Evolutionary conservation across 2,113 vertebrate species (phyloP).

Genomic region (Leucosticte australis): DNA sequence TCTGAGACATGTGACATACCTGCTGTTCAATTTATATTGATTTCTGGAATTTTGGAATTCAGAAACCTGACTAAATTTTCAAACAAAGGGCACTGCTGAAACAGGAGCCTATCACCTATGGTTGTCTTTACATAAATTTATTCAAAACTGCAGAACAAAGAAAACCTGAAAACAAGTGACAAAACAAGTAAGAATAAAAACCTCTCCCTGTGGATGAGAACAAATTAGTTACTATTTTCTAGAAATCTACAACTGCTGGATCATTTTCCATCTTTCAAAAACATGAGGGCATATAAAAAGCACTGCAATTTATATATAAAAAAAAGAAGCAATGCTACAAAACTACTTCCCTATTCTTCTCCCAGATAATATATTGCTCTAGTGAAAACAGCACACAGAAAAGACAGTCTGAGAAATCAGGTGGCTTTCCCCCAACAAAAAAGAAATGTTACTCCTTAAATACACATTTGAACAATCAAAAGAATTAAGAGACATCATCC

Average conservation of each 20-base stretch:
- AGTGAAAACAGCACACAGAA: neutral
- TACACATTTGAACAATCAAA: neutral
- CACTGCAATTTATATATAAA: neutral
- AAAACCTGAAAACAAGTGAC: neutral
- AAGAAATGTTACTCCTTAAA: neutral
- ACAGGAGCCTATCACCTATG: rapidly evolving
- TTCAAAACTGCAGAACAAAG: neutral
- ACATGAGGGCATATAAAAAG: neutral
- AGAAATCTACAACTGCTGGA: neutral
- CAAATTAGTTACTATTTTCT: neutral
- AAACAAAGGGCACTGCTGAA: neutral
- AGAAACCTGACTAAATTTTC: neutral
- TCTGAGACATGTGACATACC: neutral
- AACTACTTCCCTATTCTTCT: neutral
- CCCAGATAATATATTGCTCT: neutral
- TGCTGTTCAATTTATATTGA: neutral
- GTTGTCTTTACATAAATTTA: neutral
- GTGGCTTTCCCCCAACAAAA: rapidly evolving
- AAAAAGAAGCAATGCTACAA: neutral
- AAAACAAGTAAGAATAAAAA: neutral
- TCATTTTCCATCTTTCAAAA: neutral
- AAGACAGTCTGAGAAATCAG: neutral
- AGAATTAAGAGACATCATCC: neutral
- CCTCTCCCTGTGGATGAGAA: neutral
- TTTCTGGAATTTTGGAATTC: neutral